Conservation (phyloP, 1,140 invertebrate genomes). For the Euborellia annulipes region DNA sequence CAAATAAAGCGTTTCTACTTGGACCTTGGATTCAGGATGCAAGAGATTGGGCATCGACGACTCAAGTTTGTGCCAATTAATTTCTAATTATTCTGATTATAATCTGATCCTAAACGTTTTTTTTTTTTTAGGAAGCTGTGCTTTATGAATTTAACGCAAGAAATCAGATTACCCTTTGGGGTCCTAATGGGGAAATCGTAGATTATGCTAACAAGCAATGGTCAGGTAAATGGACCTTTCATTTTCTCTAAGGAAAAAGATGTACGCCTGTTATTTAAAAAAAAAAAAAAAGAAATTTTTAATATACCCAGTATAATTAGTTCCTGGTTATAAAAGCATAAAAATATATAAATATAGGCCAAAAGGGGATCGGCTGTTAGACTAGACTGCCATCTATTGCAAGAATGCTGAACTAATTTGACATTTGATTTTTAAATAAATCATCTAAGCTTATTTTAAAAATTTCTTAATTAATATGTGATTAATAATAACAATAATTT, state of each 20-base stretch:
- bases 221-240: constrained; percentile 52
- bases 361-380: too few species aligned
- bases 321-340: too few species aligned
- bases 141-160: constrained; percentile 70
- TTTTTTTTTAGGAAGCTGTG: constrained; percentile 29
- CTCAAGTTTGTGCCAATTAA: neutral
- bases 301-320: constrained; percentile 3
- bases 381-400: too few species aligned
- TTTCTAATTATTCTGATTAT: neutral
- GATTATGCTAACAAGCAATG: constrained; percentile 89
- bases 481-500: too few species aligned
- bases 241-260: too few species aligned
- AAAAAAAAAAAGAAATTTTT: too few species aligned
- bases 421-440: too few species aligned
- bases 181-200: constrained; percentile 67
- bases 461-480: too few species aligned
- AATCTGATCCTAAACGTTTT: neutral
- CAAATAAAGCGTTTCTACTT: constrained; percentile 51
- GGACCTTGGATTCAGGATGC: constrained; percentile 57
- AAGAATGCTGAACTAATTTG: too few species aligned
- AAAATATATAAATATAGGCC: too few species aligned
- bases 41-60: constrained; percentile 14
- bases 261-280: too few species aligned
- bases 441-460: too few species aligned
- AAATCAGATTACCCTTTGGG: constrained; percentile 88